These are phyloP conservation scores for Drepanosiphum platanoidis DNA, from an alignment of 2,888 invertebrate species.

Conservation along the genomic window DNA sequence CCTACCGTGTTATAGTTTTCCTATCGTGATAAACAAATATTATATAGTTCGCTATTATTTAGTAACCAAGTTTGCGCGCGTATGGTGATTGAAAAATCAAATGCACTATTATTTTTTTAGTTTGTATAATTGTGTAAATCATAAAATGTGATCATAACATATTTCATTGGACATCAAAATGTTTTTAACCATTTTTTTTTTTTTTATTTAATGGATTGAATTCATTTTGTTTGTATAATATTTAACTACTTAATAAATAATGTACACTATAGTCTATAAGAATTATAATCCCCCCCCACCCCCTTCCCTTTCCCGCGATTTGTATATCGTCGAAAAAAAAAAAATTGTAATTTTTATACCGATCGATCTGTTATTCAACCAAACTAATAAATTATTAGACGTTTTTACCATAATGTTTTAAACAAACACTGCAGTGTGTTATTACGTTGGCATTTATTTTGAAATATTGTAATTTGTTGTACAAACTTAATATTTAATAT, in stretches of 20 bases:
- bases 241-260: background rate
- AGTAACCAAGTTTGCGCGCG: background rate
- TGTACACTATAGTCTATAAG: background rate
- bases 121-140: background rate
- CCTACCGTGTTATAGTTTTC: background rate
- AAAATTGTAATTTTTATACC: background rate
- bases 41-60: background rate
- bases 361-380: background rate
- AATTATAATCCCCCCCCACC: too few species aligned
- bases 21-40: background rate
- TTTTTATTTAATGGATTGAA: background rate
- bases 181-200: background rate
- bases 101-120: background rate
- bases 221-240: background rate
- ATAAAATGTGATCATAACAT: background rate
- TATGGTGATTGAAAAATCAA: background rate
- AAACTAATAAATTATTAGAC: background rate
- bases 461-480: slow-evolving; percentile 25
- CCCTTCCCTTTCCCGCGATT: background rate
- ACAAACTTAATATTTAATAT: slow-evolving; percentile 39
- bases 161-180: background rate
- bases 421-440: background rate
- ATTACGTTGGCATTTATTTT: background rate
- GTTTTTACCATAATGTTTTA: slow-evolving; percentile 24
- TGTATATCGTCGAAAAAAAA: slow-evolving; percentile 11